Percentiles rank a stretch among this genome's conserved stretches.
These are phyloP conservation scores for Scylla paramamosain DNA, from an alignment of 1,140 invertebrate genomes.

Conservation along the genomic window DNA sequence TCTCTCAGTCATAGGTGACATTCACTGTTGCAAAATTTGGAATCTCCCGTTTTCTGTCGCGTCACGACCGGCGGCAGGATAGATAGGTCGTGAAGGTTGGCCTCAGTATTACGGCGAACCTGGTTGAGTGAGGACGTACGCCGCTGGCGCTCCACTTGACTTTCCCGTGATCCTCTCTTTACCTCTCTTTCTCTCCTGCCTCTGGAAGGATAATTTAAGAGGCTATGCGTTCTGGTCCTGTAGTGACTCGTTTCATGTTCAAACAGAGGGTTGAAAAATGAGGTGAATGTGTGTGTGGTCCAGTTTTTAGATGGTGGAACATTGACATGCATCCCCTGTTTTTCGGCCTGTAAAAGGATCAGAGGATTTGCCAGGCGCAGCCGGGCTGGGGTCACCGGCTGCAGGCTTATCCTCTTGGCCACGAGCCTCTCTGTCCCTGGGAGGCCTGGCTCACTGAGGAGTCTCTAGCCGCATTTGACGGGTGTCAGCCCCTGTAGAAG, in stretches of 20 bases:
- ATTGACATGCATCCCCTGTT: background rate
- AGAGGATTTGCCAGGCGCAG: background rate
- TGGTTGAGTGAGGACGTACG: slow-evolving; percentile 23
- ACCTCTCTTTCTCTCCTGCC: background rate
- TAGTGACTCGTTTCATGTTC: background rate
- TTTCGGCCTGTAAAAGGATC: background rate
- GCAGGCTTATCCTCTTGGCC: background rate
- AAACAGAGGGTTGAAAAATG: background rate
- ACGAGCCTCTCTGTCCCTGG: background rate
- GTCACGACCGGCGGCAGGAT: background rate
- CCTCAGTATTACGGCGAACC: background rate
- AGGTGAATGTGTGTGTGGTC: background rate
- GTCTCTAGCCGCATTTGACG: background rate
- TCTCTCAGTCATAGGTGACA: background rate
- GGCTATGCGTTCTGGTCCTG: background rate
- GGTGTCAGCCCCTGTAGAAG: background rate
- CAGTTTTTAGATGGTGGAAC: background rate
- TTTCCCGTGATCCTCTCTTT: background rate
- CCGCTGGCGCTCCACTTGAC: background rate
- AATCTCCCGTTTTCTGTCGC: slow-evolving; percentile 10
- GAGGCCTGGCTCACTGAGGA: background rate
- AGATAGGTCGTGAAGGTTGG: background rate
- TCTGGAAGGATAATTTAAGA: background rate
- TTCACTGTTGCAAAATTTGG: background rate
- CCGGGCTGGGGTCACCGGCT: background rate